A percentile compares a stretch with the other conserved stretches of the same genome.
Conservation (phyloP, 1,140 invertebrate genomes). For the Hylaeus anthracinus region DNA sequence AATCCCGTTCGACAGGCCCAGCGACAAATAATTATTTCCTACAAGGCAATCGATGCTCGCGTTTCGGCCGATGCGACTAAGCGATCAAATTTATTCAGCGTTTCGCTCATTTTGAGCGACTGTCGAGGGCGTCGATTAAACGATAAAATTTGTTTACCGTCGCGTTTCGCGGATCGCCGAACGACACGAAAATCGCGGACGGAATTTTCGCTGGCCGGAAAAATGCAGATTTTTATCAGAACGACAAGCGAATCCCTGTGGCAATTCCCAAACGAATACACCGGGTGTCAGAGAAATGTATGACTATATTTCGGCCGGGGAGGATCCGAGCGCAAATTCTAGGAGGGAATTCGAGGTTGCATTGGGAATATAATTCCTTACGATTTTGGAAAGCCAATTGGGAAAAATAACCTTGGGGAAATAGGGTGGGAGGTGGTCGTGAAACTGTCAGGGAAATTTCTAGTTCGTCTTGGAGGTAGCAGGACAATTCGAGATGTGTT, state of each 20-base stretch:
- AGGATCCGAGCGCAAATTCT: neutral
- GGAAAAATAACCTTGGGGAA: too few species aligned
- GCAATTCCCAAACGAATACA: conserved; percentile 19
- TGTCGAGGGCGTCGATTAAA: conserved; percentile 11
- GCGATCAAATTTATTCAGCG: conserved; percentile 23
- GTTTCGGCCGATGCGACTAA: neutral
- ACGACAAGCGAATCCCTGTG: conserved; percentile 25
- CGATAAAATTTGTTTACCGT: conserved; percentile 21
- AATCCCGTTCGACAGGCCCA: conserved; percentile 1
- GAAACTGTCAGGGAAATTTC: too few species aligned
- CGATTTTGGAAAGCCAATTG: neutral
- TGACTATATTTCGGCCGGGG: neutral
- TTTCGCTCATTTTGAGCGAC: conserved; percentile 26
- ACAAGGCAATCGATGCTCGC: neutral
- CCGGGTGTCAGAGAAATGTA: conserved; percentile 4
- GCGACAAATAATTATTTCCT: conserved; percentile 7
- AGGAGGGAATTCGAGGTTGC: too few species aligned
- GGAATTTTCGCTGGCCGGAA: neutral
- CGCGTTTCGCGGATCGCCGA: neutral
- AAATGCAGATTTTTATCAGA: conserved; percentile 11
- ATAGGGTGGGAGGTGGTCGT: too few species aligned
- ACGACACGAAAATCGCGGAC: neutral
- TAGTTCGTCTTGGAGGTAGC: too few species aligned
- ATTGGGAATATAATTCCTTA: neutral
- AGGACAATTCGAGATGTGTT: too few species aligned